Conservation (phyloP, 2,797 vertebrate species). For the Acanthurus tractus region DNA sequence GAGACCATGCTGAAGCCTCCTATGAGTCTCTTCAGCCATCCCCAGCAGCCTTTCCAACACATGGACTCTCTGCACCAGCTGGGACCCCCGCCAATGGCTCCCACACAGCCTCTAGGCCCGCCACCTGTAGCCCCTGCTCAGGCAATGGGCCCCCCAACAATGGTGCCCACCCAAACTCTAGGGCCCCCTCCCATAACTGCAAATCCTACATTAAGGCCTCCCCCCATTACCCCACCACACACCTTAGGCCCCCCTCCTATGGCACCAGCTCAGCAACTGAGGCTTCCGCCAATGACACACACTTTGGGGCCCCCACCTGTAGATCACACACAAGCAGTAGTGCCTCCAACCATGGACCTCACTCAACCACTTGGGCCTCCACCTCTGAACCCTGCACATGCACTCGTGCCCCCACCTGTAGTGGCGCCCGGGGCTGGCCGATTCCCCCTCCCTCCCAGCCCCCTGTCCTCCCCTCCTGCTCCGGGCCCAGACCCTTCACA, state of each 20-base stretch:
- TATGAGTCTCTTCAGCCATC: conserved; percentile 86
- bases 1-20: conserved; percentile 83
- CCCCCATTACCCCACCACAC: conserved; percentile 67
- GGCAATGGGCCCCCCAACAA: conserved; percentile 66
- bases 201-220: conserved; percentile 76
- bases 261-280: conserved; percentile 61
- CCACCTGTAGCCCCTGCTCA: conserved; percentile 69
- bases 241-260: conserved; percentile 73
- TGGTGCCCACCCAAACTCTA: conserved; percentile 63
- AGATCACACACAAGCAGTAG: conserved; percentile 70
- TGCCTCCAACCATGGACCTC: conserved; percentile 74
- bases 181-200: conserved; percentile 67
- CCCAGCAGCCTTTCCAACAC: conserved; percentile 82
- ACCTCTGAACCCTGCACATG: conserved; percentile 63
- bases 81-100: conserved; percentile 79
- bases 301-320: conserved; percentile 69
- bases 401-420: conserved; percentile 71
- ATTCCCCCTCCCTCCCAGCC: conserved; percentile 77
- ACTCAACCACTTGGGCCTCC: conserved; percentile 69
- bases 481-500: conserved; percentile 83
- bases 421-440: conserved; percentile 63
- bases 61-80: conserved; percentile 80
- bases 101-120: conserved; percentile 69
- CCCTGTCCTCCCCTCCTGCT: conserved; percentile 71
- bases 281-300: conserved; percentile 74